Conservation (phyloP, 2,797 vertebrate species). For the Tragelaphus eurycerus region DNA sequence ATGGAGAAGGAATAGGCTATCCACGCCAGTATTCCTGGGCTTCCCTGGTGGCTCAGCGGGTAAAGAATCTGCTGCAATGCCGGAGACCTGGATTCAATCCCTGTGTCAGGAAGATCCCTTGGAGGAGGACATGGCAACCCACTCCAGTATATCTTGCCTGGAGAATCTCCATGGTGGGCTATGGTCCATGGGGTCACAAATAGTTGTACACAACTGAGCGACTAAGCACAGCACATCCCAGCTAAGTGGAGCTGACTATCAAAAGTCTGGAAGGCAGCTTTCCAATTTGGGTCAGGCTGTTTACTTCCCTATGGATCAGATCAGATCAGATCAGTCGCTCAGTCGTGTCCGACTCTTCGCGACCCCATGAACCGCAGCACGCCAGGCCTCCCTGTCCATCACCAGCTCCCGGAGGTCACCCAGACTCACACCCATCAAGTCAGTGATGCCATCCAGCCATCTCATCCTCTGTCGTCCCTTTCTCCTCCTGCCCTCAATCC, state of each 20-base stretch:
- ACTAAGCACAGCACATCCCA: neutral
- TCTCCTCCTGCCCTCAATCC: too few species aligned
- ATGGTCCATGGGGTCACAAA: fast-evolving
- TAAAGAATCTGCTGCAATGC: neutral
- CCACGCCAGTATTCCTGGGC: neutral
- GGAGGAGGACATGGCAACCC: neutral
- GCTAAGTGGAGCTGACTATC: neutral
- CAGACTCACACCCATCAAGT: too few species aligned
- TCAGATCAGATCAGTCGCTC: too few species aligned
- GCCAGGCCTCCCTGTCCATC: too few species aligned
- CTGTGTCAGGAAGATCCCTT: neutral
- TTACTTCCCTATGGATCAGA: neutral
- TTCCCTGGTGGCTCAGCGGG: neutral
- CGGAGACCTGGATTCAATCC: neutral
- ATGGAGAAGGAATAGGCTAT: neutral
- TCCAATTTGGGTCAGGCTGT: neutral
- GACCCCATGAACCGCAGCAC: too few species aligned
- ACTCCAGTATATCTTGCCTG: neutral
- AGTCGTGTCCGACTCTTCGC: too few species aligned
- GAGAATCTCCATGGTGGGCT: neutral
- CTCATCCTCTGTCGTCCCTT: too few species aligned
- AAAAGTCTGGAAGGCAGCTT: neutral
- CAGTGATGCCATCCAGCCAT: too few species aligned
- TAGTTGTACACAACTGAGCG: neutral
- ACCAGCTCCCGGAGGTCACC: too few species aligned